phyloP scores from a whole-genome alignment of 2,113 vertebrate genomes.

The Cebus imitator region DNA sequence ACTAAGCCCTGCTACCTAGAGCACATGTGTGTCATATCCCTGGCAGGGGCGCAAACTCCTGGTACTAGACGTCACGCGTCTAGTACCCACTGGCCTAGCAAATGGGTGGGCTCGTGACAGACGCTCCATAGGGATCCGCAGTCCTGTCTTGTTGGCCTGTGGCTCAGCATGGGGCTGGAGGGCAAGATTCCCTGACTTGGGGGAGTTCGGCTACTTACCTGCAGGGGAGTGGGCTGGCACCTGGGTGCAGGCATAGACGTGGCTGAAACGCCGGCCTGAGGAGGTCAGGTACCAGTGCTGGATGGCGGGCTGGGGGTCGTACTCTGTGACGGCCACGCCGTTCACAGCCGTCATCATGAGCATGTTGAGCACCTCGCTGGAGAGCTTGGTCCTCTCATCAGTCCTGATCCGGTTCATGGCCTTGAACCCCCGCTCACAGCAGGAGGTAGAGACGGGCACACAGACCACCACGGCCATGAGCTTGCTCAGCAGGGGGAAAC shows the following conservation, averaged over 20 bases:
- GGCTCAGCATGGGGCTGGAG: background rate
- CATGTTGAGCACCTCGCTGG: conserved; percentile 66
- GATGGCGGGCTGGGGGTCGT: conserved; percentile 69
- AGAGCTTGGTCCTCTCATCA: conserved; percentile 67
- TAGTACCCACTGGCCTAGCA: background rate
- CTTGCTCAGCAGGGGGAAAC: conserved; percentile 63
- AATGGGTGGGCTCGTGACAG: rapidly evolving
- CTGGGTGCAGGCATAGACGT: background rate
- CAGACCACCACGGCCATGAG: conserved; percentile 47
- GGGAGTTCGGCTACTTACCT: conserved; percentile 10
- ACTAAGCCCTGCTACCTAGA: rapidly evolving
- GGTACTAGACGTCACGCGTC: too few species aligned
- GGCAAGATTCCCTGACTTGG: rapidly evolving
- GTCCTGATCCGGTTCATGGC: conserved; percentile 71
- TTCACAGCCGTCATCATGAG: conserved; percentile 75
- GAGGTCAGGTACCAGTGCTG: conserved; percentile 76
- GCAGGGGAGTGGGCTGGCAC: background rate
- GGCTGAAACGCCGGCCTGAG: conserved; percentile 68
- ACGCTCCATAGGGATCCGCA: background rate
- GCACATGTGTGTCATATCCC: rapidly evolving
- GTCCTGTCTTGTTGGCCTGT: too few species aligned
- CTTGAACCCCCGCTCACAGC: conserved; percentile 61
- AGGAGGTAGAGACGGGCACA: conserved; percentile 58
- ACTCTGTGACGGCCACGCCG: conserved; percentile 55
- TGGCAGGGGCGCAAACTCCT: background rate